phyloP scores from a whole-genome alignment of 2,113 vertebrate genomes.

The Hiodon alosoides region DNA sequence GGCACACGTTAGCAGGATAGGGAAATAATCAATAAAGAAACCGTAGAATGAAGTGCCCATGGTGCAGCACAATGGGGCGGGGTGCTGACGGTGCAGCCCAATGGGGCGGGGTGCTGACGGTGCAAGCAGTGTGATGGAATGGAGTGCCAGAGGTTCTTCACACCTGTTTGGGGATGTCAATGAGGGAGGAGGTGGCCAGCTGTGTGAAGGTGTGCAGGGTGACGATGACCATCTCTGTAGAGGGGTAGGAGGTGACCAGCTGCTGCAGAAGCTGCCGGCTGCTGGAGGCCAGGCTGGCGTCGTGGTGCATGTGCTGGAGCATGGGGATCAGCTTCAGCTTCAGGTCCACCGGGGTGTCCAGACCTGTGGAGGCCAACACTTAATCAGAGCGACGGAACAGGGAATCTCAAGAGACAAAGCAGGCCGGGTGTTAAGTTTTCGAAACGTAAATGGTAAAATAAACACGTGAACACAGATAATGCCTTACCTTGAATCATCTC shows the following conservation, averaged over 20 bases:
- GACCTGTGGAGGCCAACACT: constrained; percentile 54
- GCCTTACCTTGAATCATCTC: constrained; percentile 98
- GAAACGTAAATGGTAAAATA: too few species aligned
- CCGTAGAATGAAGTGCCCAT: too few species aligned
- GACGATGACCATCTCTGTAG: constrained; percentile 91
- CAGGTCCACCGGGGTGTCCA: constrained; percentile 91
- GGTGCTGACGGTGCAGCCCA: too few species aligned
- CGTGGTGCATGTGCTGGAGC: constrained; percentile 96
- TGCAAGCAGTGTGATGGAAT: too few species aligned
- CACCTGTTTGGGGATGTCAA: constrained; percentile 96
- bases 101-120: too few species aligned
- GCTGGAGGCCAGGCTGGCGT: constrained; percentile 85
- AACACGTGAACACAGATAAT: not conserved
- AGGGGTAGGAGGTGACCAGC: constrained; percentile 86
- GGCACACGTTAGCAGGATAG: not conserved
- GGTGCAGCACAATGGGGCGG: too few species aligned
- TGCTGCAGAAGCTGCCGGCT: constrained; percentile 88
- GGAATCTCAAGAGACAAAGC: not conserved
- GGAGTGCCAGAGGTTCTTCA: not conserved
- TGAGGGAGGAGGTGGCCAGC: constrained; percentile 87
- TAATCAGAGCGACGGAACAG: not conserved
- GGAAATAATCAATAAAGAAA: not conserved
- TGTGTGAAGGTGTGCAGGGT: constrained; percentile 93
- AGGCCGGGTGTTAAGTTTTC: not conserved
- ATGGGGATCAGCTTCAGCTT: constrained; percentile 95